phyloP scores from a whole-genome alignment of 64 coral and sea anemone species.

The Porites australiensis region DNA sequence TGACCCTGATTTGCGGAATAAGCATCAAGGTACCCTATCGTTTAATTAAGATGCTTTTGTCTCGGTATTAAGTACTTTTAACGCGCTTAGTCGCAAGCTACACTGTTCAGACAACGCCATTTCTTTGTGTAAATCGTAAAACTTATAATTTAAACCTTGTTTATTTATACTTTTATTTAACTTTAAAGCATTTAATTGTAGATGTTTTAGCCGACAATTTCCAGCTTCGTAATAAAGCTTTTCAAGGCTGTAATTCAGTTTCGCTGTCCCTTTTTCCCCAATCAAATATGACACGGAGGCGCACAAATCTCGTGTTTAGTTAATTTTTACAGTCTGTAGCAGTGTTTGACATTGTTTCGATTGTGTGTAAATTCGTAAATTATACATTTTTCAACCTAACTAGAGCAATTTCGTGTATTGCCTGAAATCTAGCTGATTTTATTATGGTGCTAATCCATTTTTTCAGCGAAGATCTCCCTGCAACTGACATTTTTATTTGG shows the following conservation, averaged over 20 bases:
- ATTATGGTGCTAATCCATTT: neutral
- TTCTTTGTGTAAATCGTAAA: constrained; percentile 22
- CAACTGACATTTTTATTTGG: too few relatives aligned
- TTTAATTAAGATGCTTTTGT: neutral
- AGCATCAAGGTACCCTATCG: constrained; percentile 5
- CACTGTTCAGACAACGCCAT: neutral
- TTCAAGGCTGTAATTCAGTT: neutral
- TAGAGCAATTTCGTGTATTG: neutral
- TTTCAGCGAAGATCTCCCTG: neutral
- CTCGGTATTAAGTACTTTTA: neutral
- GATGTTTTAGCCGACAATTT: neutral
- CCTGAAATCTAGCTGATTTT: neutral
- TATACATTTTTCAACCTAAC: neutral
- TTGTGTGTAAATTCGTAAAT: constrained; percentile 35
- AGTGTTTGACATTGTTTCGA: constrained; percentile 35
- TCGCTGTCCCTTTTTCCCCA: neutral
- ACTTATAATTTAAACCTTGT: constrained; percentile 5
- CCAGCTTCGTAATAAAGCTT: neutral
- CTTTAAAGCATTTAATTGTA: neutral
- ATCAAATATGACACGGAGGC: neutral
- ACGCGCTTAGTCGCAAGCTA: neutral
- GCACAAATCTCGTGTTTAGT: neutral
- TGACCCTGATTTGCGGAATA: constrained; percentile 30
- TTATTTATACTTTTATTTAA: neutral
- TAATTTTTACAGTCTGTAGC: constrained; percentile 7